Evolutionary conservation across 2,888 invertebrate species (phyloP).

Genomic region (Drosophila barbarae): DNA sequence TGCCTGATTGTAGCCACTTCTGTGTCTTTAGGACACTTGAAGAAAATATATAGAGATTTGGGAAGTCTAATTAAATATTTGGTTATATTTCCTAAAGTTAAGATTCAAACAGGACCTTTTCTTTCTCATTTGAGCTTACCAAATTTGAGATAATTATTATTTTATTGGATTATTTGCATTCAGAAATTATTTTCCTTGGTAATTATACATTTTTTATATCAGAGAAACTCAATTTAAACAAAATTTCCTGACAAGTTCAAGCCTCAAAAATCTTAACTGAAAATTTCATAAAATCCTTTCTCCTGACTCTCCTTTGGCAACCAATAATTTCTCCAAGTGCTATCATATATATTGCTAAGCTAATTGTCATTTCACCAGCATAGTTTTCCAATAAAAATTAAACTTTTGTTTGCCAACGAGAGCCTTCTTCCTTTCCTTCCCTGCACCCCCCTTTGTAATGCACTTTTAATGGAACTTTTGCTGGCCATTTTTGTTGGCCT

Average conservation of each 20-base stretch:
- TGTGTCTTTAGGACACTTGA: not conserved
- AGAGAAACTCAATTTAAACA: not conserved
- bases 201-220: accelerated
- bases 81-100: no score
- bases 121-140: no score
- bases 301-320: not conserved
- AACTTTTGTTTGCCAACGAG: slow-evolving; percentile 24
- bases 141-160: not conserved
- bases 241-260: not conserved
- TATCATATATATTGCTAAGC: slow-evolving; percentile 39
- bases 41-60: not conserved
- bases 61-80: no score
- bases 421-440: not conserved
- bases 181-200: no score
- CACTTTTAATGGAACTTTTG: slow-evolving; percentile 28
- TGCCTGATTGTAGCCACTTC: slow-evolving; percentile 27
- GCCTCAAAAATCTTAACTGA: no score
- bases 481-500: slow-evolving; percentile 19
- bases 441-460: slow-evolving; percentile 5
- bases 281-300: not conserved
- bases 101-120: not conserved
- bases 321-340: slow-evolving; percentile 12
- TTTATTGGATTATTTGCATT: not conserved
- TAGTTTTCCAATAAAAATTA: slow-evolving; percentile 38
- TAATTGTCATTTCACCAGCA: slow-evolving; percentile 60